Evolutionary conservation across 2,113 vertebrate genomes (phyloP), one percentile per base, ranked within the genome.

Genomic region (Apodemus sylvaticus): DNA sequence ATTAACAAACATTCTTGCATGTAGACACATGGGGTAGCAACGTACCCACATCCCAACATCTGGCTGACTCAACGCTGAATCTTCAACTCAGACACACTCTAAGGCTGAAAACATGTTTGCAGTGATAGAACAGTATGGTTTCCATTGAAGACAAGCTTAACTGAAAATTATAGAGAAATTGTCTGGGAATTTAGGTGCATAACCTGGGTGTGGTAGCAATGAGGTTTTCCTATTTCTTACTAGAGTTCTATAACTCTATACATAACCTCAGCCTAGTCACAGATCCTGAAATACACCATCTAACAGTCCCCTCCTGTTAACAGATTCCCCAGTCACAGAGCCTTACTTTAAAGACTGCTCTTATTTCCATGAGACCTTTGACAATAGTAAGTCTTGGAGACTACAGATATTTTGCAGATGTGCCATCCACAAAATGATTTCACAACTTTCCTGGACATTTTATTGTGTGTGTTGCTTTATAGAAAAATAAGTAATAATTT

Each of bases 141-240:
- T 96, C 97, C 89, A 97, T 96, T 96, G 96, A 95, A 91, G 77
- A 94, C 55, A 95, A 93, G 53, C 79, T 94, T 96, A 95, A 82
- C 90, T 0, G 88, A 97, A 88, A 97, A 97, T 90, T 93, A 96
- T 79, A 95, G 91, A 97, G 93, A 97, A 96, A 86, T 93, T 97
- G 97, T 96, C 97, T 98, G 96, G 96, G 96, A 97, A 98, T 97
- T 95, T 94, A 95, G 95, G 96, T 97, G 94, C 95, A 95, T 95
- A 96, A 97, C 97, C 97, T 95, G 96, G 97, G 96, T 96, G 96
- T 97, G 97, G 97, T 79, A 22, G 90, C 24, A 58, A 93, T 71
- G 82, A 94, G 86, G 31, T 78, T 95, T 91, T 48, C 62, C 73
- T 42, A 95, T 94, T 97, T 95, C 88, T 96, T 62, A 78, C 81